Evolutionary conservation across 2,797 vertebrate species (phyloP).

Genomic region (Adelosebastes latens): DNA sequence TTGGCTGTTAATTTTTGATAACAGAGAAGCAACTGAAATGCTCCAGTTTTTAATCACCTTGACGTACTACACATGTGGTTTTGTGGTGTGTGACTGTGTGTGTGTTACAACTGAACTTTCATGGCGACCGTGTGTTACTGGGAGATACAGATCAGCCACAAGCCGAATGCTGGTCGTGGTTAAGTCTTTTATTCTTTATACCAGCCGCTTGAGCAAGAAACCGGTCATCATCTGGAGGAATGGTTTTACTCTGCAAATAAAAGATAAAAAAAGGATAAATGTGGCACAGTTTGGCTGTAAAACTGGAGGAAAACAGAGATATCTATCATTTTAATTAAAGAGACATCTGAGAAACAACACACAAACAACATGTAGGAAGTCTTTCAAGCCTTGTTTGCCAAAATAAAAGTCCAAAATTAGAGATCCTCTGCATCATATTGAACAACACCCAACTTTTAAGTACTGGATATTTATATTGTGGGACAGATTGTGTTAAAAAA

Average conservation of each 20-base stretch:
- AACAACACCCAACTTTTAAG: not conserved
- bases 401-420: not conserved
- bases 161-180: conserved; percentile 42
- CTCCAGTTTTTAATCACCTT: conserved; percentile 23
- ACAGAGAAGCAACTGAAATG: not conserved
- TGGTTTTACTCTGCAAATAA: conserved; percentile 16
- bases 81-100: conserved; percentile 26
- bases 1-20: not conserved
- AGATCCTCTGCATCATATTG: not conserved
- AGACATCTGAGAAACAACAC: not conserved
- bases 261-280: not conserved
- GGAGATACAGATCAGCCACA: conserved; percentile 50
- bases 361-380: not conserved
- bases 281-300: not conserved
- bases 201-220: conserved; percentile 28
- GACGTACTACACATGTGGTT: conserved; percentile 17
- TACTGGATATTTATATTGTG: not conserved
- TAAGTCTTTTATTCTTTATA: conserved; percentile 26
- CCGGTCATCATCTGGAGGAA: conserved; percentile 21
- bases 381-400: not conserved
- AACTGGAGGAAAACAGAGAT: not conserved
- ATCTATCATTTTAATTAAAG: not conserved
- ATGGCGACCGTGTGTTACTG: conserved; percentile 49
- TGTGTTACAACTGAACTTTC: conserved; percentile 13
- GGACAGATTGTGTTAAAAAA: not conserved